A percentile compares a stretch with the other conserved stretches of the same genome.
Conservation (phyloP, 2,797 vertebrate species). For the Erpetoichthys calabaricus region DNA sequence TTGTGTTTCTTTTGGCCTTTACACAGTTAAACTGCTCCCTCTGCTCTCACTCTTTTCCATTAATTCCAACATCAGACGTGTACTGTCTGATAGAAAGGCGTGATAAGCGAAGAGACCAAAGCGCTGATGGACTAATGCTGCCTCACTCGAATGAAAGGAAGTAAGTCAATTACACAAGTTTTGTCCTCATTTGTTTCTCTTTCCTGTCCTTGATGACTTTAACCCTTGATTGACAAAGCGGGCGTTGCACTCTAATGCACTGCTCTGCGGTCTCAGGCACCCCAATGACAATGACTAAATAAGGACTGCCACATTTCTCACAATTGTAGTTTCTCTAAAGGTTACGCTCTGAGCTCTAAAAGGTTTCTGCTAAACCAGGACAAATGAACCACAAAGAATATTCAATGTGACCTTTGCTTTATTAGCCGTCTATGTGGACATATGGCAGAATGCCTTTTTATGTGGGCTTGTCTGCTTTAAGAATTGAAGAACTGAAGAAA, state of each 20-base stretch:
- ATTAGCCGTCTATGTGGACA: too few relatives aligned
- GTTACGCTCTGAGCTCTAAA: neutral
- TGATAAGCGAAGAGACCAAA: slow-evolving; percentile 52
- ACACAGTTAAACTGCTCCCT: too few relatives aligned
- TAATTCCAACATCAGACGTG: slow-evolving; percentile 18
- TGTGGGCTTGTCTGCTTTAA: too few relatives aligned
- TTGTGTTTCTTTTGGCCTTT: too few relatives aligned
- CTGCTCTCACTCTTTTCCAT: too few relatives aligned
- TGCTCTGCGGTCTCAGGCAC: slow-evolving; percentile 19
- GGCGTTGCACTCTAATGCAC: slow-evolving; percentile 1
- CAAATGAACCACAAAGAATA: too few relatives aligned
- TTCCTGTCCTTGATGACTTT: slow-evolving; percentile 19
- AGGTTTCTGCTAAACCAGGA: too few relatives aligned
- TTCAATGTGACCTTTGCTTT: too few relatives aligned
- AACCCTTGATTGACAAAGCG: slow-evolving; percentile 19
- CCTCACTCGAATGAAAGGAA: slow-evolving; percentile 38
- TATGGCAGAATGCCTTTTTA: too few relatives aligned
- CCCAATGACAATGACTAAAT: slow-evolving; percentile 19
- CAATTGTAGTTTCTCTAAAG: slow-evolving; percentile 13
- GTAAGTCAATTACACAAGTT: slow-evolving; percentile 35
- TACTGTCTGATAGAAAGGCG: slow-evolving; percentile 54
- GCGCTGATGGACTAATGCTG: slow-evolving; percentile 40
- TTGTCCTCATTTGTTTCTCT: slow-evolving; percentile 39
- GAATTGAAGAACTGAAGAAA: too few relatives aligned
- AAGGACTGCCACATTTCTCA: slow-evolving; percentile 25